These are phyloP conservation scores for Grammomys surdaster DNA, from an alignment of 2,113 vertebrate genomes.

Conservation along the genomic window DNA sequence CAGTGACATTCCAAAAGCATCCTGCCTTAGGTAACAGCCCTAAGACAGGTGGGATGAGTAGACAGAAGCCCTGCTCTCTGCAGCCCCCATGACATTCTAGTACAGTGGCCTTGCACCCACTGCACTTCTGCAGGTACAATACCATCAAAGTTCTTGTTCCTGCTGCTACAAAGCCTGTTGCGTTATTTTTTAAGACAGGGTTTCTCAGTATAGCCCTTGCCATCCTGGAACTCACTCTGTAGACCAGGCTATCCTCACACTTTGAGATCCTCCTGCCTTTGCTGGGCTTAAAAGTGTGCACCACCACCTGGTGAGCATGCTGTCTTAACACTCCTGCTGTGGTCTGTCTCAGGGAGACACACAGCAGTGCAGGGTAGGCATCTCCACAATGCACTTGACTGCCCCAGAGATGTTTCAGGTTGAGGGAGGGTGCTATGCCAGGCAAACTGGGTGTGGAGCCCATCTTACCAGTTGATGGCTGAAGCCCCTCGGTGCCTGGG, in stretches of 20 bases:
- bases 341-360: not conserved
- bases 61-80: not conserved
- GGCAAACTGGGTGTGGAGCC: not conserved
- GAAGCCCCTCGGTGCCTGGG: constrained; percentile 93
- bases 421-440: not conserved
- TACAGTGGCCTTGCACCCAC: no score
- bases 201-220: not conserved
- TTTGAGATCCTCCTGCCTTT: not conserved
- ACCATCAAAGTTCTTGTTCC: not conserved
- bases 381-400: rapidly evolving
- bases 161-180: no score
- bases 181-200: not conserved
- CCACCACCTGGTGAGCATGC: not conserved
- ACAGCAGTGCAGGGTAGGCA: not conserved
- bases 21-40: not conserved
- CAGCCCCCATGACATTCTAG: not conserved
- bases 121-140: no score
- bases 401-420: not conserved
- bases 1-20: not conserved
- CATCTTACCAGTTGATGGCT: constrained; percentile 92
- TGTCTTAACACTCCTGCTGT: no score
- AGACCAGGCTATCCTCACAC: not conserved
- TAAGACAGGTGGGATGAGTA: not conserved
- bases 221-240: not conserved
- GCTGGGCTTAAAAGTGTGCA: not conserved